Evolutionary conservation across 2,888 invertebrate species (phyloP), one percentile per base, ranked within the genome.

Genomic region (Neelides folsomi): DNA sequence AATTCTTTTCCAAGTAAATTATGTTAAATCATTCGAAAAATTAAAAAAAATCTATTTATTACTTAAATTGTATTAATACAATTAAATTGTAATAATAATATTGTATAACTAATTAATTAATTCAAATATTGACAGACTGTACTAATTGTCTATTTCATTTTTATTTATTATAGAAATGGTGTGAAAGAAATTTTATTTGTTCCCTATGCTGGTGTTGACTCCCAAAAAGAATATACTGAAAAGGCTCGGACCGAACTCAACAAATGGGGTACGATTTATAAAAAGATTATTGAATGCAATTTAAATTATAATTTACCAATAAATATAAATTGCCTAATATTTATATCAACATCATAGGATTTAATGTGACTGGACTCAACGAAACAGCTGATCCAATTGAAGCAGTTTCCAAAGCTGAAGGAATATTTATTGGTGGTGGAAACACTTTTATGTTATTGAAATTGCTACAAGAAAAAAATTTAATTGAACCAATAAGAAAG

Each of bases 341-440:
- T 37, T 9, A 15, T 42, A 2, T 18, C 20, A 41, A 34, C 5
- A 15, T 37, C 27, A 12, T 35, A 73, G 75, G 78, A 19, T 79
- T 77, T 65, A 68, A 74, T 52, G 76, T 84, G 1, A 75, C 75
- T 54, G 79, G 85, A 9, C 73, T 86, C 42, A 85, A 86, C 67
- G 65, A 66, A 54, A 60, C 60, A 1, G 54, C 72, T 8, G 73
- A 81, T 68, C 77, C 79, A 13, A 66, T 71, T 5, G 68, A 72
- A 50, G 80, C 80, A 16, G 71, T 84, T 1, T 69, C 73, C 47
- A 68, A 72, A 18, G 79, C 83, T 0, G 74, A 83, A 70, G 81
- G 82, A 27, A 77, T 86, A 61, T 86, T 82, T 69, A 71, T 86
- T 36, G 86, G 86, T 8, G 86, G 86, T 45, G 86, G 86, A 42